phyloP scores from a whole-genome alignment of 2,113 vertebrate species.

The Aepyceros melampus region DNA sequence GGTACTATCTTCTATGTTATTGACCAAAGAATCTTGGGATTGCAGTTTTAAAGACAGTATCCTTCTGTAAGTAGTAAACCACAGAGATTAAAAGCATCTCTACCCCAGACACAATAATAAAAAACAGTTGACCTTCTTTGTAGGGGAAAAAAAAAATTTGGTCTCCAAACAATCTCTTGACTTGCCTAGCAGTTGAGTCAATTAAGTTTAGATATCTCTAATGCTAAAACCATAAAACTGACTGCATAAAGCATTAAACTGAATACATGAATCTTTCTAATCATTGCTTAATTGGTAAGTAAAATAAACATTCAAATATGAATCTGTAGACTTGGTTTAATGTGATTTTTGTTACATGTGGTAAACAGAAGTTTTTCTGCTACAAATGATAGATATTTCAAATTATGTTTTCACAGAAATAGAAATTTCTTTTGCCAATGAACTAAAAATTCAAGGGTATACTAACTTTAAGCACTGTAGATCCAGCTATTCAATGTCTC shows the following conservation, averaged over 20 bases:
- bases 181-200: not conserved
- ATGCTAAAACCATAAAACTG: not conserved
- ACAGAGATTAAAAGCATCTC: constrained; percentile 24
- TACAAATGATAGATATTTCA: not conserved
- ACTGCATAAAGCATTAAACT: not conserved
- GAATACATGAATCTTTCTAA: not conserved
- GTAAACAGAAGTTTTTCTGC: not conserved
- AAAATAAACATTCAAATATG: constrained; percentile 11
- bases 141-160: not conserved
- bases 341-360: not conserved
- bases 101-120: constrained; percentile 36
- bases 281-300: constrained; percentile 1
- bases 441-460: not conserved
- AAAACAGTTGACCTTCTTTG: constrained; percentile 12
- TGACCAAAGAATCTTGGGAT: not conserved
- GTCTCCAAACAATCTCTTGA: not conserved
- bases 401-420: not conserved
- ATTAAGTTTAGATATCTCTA: not conserved
- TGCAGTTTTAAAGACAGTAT: not conserved
- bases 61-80: constrained; percentile 1
- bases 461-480: not conserved
- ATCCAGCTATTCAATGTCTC: not conserved
- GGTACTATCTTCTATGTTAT: not conserved
- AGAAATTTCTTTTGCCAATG: not conserved
- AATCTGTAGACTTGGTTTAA: not conserved